Conservation (phyloP, 2,797 vertebrate species). For the Xenentodon cancila region DNA sequence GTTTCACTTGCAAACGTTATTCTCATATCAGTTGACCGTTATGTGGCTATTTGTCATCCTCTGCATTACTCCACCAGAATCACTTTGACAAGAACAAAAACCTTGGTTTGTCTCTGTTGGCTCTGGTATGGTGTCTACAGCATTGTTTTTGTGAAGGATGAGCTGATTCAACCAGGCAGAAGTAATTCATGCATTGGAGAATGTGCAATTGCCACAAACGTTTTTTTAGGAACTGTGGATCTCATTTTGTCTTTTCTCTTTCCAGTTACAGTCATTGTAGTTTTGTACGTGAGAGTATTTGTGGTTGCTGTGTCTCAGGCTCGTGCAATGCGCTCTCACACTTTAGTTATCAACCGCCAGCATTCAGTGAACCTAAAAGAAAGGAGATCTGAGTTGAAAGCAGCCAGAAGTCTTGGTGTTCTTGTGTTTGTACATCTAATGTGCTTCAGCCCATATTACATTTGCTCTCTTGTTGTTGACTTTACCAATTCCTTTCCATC, state of each 20-base stretch:
- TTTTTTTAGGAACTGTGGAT: neutral
- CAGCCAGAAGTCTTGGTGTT: too few relatives aligned
- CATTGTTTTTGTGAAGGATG: neutral
- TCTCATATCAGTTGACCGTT: neutral
- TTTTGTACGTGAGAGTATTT: conserved; percentile 6
- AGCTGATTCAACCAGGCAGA: neutral
- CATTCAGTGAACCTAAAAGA: too few relatives aligned
- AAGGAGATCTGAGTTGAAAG: too few relatives aligned
- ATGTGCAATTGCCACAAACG: neutral
- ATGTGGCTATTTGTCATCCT: neutral
- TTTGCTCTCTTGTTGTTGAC: too few relatives aligned
- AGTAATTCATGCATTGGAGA: neutral
- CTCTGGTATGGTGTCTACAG: neutral
- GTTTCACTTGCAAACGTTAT: neutral
- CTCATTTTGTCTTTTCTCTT: neutral
- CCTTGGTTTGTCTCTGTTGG: neutral
- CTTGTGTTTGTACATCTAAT: too few relatives aligned
- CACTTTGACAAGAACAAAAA: neutral
- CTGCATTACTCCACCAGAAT: neutral
- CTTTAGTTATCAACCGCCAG: too few relatives aligned
- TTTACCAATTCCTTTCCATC: too few relatives aligned
- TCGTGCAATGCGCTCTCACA: neutral
- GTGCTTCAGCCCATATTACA: too few relatives aligned
- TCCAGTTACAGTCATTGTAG: neutral
- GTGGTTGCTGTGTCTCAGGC: neutral